Evolutionary conservation across 2,113 vertebrate species (phyloP).

Genomic region (Telmatochromis sp.): DNA sequence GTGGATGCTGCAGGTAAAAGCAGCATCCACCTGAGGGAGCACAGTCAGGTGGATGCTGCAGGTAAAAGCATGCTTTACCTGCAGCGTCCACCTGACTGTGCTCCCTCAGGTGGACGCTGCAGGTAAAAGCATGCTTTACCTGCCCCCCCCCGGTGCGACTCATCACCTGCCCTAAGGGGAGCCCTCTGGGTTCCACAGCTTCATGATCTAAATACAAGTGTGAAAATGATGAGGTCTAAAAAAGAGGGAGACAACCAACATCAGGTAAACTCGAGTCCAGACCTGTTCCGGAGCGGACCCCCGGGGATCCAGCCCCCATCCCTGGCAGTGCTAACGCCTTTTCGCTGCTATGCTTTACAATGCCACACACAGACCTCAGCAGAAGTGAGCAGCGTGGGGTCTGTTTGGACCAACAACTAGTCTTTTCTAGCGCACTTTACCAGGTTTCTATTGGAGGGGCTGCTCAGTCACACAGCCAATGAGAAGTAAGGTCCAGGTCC

Average conservation of each 20-base stretch:
- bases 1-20: not conserved
- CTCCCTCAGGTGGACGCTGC: not conserved
- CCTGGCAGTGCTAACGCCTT: constrained; percentile 30
- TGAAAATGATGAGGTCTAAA: not conserved
- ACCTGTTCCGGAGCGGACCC: not conserved
- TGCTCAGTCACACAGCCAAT: not conserved
- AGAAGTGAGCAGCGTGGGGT: not conserved
- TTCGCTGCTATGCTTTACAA: not conserved
- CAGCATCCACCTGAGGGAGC: not conserved
- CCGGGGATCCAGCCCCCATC: not conserved
- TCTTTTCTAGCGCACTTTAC: not conserved
- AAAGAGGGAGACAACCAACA: not conserved
- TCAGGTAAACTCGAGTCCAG: not conserved
- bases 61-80: not conserved
- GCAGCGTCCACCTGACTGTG: not conserved
- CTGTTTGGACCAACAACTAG: not conserved
- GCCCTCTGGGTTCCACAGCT: not conserved
- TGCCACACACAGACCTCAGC: not conserved
- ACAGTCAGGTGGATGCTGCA: not conserved
- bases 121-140: not conserved
- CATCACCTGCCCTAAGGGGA: not conserved
- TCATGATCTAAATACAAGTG: not conserved
- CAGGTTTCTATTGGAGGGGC: not conserved
- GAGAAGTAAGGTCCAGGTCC: not conserved
- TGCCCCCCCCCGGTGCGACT: not conserved